Percentiles rank a stretch among this genome's conserved stretches.
Conservation (phyloP, 2,888 invertebrate genomes). For the Hemithea aestivaria region DNA sequence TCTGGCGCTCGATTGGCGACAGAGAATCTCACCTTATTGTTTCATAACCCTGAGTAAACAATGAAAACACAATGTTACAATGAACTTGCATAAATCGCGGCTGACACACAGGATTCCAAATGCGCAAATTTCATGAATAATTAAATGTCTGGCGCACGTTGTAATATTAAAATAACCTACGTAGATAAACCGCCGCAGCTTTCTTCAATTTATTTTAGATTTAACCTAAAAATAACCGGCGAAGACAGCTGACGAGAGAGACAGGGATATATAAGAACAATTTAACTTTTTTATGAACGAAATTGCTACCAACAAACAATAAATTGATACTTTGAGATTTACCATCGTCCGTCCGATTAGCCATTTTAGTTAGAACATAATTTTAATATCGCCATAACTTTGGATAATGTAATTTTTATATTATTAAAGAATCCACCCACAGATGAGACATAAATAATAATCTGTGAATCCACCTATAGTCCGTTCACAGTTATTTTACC, state of each 20-base stretch:
- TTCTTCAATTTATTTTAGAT: slow-evolving; percentile 76
- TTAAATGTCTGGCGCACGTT: slow-evolving; percentile 58
- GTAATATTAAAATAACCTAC: slow-evolving; percentile 74
- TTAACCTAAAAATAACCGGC: slow-evolving; percentile 78
- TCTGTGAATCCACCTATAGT: no score
- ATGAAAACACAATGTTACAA: slow-evolving; percentile 50
- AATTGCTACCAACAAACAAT: no score
- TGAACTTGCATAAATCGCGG: slow-evolving; percentile 47
- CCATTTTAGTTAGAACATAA: no score
- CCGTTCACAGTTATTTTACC: no score
- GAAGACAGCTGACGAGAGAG: slow-evolving; percentile 68
- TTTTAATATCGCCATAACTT: no score
- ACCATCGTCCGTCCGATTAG: no score
- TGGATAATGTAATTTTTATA: no score
- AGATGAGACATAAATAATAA: no score
- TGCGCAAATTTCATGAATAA: slow-evolving; percentile 66
- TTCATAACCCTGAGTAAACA: slow-evolving; percentile 76
- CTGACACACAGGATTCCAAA: slow-evolving; percentile 51
- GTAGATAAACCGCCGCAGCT: slow-evolving; percentile 57
- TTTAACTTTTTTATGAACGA: slow-evolving; percentile 16
- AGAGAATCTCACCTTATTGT: slow-evolving; percentile 62
- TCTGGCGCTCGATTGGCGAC: slow-evolving; percentile 67
- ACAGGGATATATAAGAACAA: slow-evolving; percentile 33
- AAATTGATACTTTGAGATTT: no score
- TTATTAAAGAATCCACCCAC: no score